phyloP scores from a whole-genome alignment of 1,140 invertebrate genomes.

The Eumeta japonica region DNA sequence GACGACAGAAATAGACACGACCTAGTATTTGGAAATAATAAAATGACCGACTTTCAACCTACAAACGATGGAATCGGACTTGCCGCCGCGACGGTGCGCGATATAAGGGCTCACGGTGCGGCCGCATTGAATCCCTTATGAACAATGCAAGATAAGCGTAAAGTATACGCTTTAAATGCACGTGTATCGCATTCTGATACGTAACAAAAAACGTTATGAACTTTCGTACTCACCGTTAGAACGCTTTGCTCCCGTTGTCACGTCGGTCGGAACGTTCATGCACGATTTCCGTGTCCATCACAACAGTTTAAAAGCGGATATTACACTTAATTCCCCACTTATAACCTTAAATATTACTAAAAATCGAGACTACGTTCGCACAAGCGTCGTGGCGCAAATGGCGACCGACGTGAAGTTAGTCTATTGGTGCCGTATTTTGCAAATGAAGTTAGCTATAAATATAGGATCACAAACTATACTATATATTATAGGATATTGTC shows the following conservation, averaged over 20 bases:
- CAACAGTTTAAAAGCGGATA: conserved; percentile 25
- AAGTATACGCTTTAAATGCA: too few relatives aligned
- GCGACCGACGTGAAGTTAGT: conserved; percentile 38
- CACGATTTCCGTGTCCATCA: conserved; percentile 18
- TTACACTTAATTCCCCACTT: conserved; percentile 26
- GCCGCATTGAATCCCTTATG: conserved; percentile 10
- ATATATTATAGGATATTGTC: too few relatives aligned
- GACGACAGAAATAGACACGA: conserved; percentile 16
- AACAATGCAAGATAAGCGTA: too few relatives aligned
- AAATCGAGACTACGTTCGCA: conserved; percentile 25
- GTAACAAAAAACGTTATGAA: conserved; percentile 13
- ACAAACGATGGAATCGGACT: conserved; percentile 3
- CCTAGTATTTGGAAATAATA: conserved; percentile 13
- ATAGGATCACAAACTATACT: too few relatives aligned
- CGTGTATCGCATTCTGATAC: conserved; percentile 8
- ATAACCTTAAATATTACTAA: conserved; percentile 42
- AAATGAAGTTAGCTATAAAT: too few relatives aligned
- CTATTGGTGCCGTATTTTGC: conserved; percentile 11
- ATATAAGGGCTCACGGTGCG: conserved; percentile 6
- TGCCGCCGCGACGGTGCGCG: conserved; percentile 1
- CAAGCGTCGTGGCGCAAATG: conserved; percentile 45
- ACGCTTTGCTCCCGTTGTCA: too few relatives aligned
- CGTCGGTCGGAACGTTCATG: too few relatives aligned
- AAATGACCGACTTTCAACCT: conserved; percentile 7
- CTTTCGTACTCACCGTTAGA: conserved; percentile 31